These are phyloP conservation scores for Polydrusus cervinus DNA, from an alignment of 2,888 invertebrate species.

Conservation along the genomic window DNA sequence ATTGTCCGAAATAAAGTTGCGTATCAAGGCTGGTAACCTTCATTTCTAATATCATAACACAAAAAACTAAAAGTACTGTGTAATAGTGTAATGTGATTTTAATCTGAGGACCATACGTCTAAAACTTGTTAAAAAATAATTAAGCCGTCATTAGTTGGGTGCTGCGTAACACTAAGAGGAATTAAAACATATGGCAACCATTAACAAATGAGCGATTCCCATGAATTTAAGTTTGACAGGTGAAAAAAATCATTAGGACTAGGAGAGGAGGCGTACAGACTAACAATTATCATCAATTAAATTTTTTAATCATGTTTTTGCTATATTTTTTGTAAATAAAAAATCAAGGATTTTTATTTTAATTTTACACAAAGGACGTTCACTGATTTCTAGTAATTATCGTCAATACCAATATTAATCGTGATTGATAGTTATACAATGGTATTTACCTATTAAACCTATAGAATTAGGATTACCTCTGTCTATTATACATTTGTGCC, in stretches of 20 bases:
- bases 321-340: not conserved
- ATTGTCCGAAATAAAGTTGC: no score
- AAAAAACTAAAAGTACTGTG: no score
- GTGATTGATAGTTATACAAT: no score
- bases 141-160: constrained; percentile 5
- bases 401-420: no score
- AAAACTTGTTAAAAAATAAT: constrained; percentile 9
- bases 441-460: no score
- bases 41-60: not conserved
- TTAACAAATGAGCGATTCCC: constrained; percentile 8
- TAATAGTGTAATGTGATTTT: constrained; percentile 18
- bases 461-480: no score
- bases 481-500: no score
- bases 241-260: not conserved
- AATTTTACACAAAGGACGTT: no score
- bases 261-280: not conserved
- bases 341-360: not conserved
- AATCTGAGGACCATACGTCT: not conserved
- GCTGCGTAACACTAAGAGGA: not conserved
- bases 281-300: not conserved
- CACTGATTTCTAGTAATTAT: no score
- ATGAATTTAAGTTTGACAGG: constrained; percentile 4
- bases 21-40: no score
- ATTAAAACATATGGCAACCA: constrained; percentile 1
- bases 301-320: not conserved